phyloP scores from a whole-genome alignment of 23 tunicate genomes.

The Pegea sp. region DNA sequence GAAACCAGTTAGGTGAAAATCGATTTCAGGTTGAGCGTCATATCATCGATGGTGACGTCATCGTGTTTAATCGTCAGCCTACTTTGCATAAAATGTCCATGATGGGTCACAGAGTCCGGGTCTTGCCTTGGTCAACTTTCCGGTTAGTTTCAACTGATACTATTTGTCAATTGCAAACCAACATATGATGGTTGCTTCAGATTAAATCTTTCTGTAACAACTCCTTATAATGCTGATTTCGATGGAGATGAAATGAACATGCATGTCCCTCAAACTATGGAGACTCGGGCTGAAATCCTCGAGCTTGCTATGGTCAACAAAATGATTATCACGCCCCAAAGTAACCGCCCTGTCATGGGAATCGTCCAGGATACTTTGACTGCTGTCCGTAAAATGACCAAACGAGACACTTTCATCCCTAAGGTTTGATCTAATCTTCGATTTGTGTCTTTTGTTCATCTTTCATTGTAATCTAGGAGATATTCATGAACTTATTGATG shows the following conservation, averaged over 20 bases:
- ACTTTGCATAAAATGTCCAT: constrained; percentile 99
- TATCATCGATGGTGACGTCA: constrained; percentile 85
- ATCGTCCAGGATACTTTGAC: constrained; percentile 98
- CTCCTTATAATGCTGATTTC: constrained; percentile 99
- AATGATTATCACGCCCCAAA: constrained; percentile 92
- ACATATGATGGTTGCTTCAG: no score
- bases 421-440: constrained; percentile 16
- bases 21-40: constrained; percentile 80
- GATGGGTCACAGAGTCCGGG: constrained; percentile 99
- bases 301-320: constrained; percentile 92
- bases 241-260: constrained; percentile 99
- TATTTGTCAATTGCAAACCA: no score
- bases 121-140: constrained; percentile 98
- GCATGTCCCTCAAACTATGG: constrained; percentile 98
- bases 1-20: no score
- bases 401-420: constrained; percentile 85
- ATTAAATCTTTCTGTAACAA: constrained; percentile 89
- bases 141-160: no score
- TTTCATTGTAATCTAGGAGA: constrained; percentile 33
- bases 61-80: constrained; percentile 98
- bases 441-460: no score
- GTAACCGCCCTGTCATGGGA: constrained; percentile 99
- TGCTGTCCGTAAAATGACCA: constrained; percentile 97
- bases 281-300: constrained; percentile 91
- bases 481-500: constrained; percentile 93